phyloP scores from a whole-genome alignment of 2,888 invertebrate species.

The Drosophila koepferae region DNA sequence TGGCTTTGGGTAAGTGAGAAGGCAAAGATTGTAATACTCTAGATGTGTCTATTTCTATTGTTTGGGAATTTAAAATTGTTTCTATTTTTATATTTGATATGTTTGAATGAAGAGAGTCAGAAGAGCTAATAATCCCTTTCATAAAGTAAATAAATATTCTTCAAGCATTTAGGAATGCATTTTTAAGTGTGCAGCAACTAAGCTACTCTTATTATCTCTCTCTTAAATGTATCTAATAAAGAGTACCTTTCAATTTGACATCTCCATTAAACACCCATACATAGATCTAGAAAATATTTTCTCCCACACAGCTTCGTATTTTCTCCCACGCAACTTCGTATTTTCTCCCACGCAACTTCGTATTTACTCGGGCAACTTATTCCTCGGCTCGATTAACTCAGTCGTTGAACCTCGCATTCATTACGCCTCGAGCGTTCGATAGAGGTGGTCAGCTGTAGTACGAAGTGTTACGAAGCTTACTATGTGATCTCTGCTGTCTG shows the following conservation, averaged over 20 bases:
- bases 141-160: no score
- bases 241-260: background rate
- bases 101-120: no score
- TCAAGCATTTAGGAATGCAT: no score
- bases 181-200: no score
- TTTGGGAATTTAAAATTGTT: no score
- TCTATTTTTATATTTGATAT: background rate
- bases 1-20: constrained; percentile 78
- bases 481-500: background rate
- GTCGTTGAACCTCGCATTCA: background rate
- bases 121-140: no score
- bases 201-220: no score
- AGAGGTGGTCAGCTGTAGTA: background rate
- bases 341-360: background rate
- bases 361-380: background rate
- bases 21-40: background rate
- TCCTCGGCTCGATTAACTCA: background rate
- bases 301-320: background rate
- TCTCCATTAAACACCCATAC: background rate
- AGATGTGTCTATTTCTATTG: no score
- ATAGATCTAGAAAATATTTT: background rate
- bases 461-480: background rate
- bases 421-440: background rate
- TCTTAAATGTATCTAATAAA: background rate
- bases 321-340: background rate